Evolutionary conservation across 2,888 invertebrate genomes (phyloP), one percentile per base, ranked within the genome.

Genomic region (Zygogramma bicolorata): DNA sequence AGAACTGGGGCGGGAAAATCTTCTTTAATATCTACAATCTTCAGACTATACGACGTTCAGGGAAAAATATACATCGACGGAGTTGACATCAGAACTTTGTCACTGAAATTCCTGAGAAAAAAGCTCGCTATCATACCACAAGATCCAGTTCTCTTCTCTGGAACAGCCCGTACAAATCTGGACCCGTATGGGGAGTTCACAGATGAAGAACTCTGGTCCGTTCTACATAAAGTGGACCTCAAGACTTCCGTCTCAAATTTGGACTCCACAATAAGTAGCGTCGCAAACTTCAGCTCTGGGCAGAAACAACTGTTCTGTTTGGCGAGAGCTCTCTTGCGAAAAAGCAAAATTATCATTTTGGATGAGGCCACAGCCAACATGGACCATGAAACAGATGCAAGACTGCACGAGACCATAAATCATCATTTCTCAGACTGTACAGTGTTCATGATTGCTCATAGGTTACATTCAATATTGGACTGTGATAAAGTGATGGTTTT

Each of bases 1-100:
- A 87, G 95, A 79, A 95, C 95, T 0, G 95, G 95, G 0, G 95
- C 95, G 1, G 95, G 95, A 13, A 95, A 94, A 85, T 93, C 93
- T 0, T 94, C 94, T 0, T 86, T 94, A 59, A 92, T 94, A 78
- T 89, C 93, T 0, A 93, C 93, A 2, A 87, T 97, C 20, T 96
- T 96, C 86, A 92, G 97, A 63, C 84, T 98, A 74, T 93, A 94
- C 4, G 93, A 92, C 73, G 89, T 82, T 91, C 75, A 91, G 91
- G 98, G 97, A 0, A 88, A 90, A 27, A 93, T 98, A 46, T 84
- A 90, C 69, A 95, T 98, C 78, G 98, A 98, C 85, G 92, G 90
- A 0, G 88, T 93, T 2, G 91, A 94, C 81, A 94, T 92, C 0
- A 89, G 89, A 0, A 85, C 87, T 0, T 85, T 97, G 71, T 94